Percentiles rank a stretch among this genome's conserved stretches.
These are phyloP conservation scores for Bergia sp. DNA, from an alignment of 92 coral and sea anemone species.

Conservation along the genomic window DNA sequence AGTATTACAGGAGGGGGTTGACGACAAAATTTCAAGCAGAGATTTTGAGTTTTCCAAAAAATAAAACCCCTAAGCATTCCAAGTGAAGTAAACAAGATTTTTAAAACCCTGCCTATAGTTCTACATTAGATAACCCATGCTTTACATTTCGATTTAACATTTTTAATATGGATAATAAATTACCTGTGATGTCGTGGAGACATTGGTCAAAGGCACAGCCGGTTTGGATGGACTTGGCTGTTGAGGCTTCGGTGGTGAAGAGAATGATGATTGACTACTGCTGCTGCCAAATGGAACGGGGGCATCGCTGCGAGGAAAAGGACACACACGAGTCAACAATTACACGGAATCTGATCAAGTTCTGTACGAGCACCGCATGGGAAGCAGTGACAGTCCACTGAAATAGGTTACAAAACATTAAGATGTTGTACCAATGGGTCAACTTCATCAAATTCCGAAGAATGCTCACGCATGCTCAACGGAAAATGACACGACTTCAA, in stretches of 20 bases:
- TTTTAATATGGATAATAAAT: neutral
- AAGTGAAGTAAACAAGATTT: too few species aligned
- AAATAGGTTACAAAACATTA: too few species aligned
- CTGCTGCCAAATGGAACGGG: constrained; percentile 94
- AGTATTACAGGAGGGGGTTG: too few species aligned
- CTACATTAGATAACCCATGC: neutral
- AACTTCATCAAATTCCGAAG: too few species aligned
- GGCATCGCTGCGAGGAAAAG: constrained; percentile 67
- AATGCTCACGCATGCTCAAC: too few species aligned
- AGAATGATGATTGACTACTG: constrained; percentile 54
- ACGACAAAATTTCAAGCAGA: too few species aligned
- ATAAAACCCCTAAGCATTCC: too few species aligned
- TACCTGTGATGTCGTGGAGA: constrained; percentile 87
- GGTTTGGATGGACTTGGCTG: constrained; percentile 38
- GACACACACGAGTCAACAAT: neutral
- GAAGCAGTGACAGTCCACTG: neutral
- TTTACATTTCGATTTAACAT: too few species aligned
- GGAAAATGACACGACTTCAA: too few species aligned
- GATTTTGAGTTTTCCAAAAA: too few species aligned
- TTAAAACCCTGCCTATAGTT: too few species aligned
- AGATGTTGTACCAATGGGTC: too few species aligned
- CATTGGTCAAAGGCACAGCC: constrained; percentile 38
- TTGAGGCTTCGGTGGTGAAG: constrained; percentile 58
- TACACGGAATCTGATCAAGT: neutral
- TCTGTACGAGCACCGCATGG: neutral